Evolutionary conservation across 2,888 invertebrate genomes (phyloP), one percentile per base, ranked within the genome.

Genomic region (Agelastica alni): DNA sequence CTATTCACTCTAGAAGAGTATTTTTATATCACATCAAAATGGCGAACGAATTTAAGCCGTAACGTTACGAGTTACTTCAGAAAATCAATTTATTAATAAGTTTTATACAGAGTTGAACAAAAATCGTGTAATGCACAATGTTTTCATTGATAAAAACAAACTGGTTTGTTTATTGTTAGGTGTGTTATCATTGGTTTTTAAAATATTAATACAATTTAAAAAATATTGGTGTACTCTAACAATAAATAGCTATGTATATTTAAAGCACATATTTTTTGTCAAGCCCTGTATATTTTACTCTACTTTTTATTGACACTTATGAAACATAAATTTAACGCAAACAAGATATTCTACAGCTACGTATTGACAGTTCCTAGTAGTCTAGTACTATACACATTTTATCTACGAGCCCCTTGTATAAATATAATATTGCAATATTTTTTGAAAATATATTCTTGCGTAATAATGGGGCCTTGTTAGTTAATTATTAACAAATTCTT

Each of bases 21-120:
- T 47, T 49, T 51, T 42, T 42, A 57, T 75, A 75, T 75, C 75
- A 75, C 75, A 75, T 75, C 74, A 71, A 75, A 73, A 75, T 73
- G 73, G 74, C 74, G 70, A 72, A 70, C 70, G 67, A 70, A 73
- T 70, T 66, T 66, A 75, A 75, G 74, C 74, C 61, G 64, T 64
- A 71, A 71, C 69, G 65, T 60, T 60, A 49, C n/a, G 53, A 55
- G 62, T 65, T 67, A 66, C 60, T 51, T 49, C 32, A 7, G 3
- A 22, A 43, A 43, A 31, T 30, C 6, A 49, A 39, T 4, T 20
- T 39, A 12, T 26, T 3, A 20, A 39, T n/a, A n/a, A n/a, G n/a
- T 5, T 13, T 18, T 36, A 36, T 39, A 39, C 12, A 12, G 17
- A 37, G 17, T 12, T n/a, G n/a, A n/a, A n/a, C n/a, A n/a, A n/a